A percentile compares a stretch with the other conserved stretches of the same genome.
phyloP scores from a whole-genome alignment of 2,797 vertebrate species.

The Notolepis coatsorum region DNA sequence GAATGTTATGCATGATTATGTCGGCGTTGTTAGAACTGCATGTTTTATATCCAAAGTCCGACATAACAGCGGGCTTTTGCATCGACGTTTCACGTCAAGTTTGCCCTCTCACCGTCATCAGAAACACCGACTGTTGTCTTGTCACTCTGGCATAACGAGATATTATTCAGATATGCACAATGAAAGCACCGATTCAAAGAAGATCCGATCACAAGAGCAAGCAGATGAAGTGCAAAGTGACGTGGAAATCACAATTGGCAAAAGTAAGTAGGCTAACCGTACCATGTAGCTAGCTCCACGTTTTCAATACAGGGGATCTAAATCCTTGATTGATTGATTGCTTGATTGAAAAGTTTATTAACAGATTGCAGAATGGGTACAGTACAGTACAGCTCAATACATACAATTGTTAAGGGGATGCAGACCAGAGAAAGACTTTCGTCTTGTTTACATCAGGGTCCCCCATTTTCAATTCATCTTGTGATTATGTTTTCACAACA shows the following conservation, averaged over 20 bases:
- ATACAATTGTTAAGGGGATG: too few species aligned
- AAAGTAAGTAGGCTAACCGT: slow-evolving; percentile 54
- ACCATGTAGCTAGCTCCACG: too few species aligned
- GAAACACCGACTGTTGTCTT: background rate
- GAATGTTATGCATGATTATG: slow-evolving; percentile 8
- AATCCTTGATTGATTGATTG: too few species aligned
- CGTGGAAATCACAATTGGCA: background rate
- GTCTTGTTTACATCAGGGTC: too few species aligned
- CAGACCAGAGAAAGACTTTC: too few species aligned
- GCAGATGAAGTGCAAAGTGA: background rate
- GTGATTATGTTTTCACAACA: too few species aligned
- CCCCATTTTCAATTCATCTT: too few species aligned
- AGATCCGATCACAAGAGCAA: slow-evolving; percentile 13
- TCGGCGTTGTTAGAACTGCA: background rate
- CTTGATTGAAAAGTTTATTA: too few species aligned
- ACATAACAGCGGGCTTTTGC: background rate
- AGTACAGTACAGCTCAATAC: too few species aligned
- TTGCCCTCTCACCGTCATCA: slow-evolving; percentile 19
- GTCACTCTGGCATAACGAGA: slow-evolving; percentile 11
- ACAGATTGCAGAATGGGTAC: too few species aligned
- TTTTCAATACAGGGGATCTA: too few species aligned
- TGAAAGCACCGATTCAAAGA: slow-evolving; percentile 11
- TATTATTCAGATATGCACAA: slow-evolving; percentile 41
- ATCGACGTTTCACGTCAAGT: background rate
- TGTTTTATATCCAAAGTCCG: slow-evolving; percentile 6